phyloP scores from a whole-genome alignment of 2,888 invertebrate genomes.

The Formica aserva region DNA sequence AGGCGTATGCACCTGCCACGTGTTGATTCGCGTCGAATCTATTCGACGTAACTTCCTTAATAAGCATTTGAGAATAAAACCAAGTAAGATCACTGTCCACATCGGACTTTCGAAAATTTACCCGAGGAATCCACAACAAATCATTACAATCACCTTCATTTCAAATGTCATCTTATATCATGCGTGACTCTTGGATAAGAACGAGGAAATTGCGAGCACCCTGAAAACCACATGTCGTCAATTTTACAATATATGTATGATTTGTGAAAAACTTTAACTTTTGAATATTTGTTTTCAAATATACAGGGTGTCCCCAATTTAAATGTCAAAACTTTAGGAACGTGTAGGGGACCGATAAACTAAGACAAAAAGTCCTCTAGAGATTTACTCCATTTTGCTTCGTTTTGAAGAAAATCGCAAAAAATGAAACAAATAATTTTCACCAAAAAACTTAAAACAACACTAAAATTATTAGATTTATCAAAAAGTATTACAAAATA shows the following conservation, averaged over 20 bases:
- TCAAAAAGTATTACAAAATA: no score
- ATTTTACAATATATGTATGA: background rate
- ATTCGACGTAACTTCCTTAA: slow-evolving; percentile 68
- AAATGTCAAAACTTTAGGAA: no score
- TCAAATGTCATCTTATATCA: background rate
- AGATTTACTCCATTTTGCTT: no score
- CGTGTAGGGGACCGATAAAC: no score
- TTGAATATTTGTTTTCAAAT: background rate
- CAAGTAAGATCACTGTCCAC: slow-evolving; percentile 78
- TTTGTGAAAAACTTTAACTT: background rate
- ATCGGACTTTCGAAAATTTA: slow-evolving; percentile 68
- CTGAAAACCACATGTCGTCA: background rate
- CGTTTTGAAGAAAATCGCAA: no score
- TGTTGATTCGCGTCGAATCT: slow-evolving; percentile 30
- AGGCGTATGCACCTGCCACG: slow-evolving; percentile 7
- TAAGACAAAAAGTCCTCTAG: no score
- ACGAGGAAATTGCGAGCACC: background rate
- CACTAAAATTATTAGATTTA: no score
- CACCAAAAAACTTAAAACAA: no score
- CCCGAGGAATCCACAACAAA: slow-evolving; percentile 18
- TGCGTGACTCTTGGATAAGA: background rate
- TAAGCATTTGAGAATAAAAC: slow-evolving; percentile 73
- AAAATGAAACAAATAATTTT: no score
- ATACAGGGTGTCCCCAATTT: background rate
- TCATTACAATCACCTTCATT: background rate